Percentiles rank a stretch among this genome's conserved stretches.
These are phyloP conservation scores for Catocala sponsa DNA, from an alignment of 2,888 invertebrate genomes.

Conservation along the genomic window DNA sequence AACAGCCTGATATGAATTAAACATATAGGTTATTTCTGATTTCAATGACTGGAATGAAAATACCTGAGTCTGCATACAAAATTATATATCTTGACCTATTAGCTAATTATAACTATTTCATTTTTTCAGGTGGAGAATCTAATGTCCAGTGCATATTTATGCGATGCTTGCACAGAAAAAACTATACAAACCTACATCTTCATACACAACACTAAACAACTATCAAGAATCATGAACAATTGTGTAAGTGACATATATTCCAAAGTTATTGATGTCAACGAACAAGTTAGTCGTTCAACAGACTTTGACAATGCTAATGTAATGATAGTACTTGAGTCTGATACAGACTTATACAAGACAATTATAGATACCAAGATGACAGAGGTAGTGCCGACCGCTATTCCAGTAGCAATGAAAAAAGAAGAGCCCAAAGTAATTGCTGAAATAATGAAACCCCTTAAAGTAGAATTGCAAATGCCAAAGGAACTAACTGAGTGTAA, in stretches of 20 bases:
- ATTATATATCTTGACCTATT: no score
- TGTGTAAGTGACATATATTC: conserved; percentile 63
- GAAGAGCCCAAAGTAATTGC: conserved; percentile 5
- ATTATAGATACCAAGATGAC: conserved; percentile 52
- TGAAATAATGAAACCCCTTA: neutral
- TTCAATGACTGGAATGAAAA: no score
- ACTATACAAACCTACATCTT: conserved; percentile 65
- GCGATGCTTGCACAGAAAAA: conserved; percentile 63
- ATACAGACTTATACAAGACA: conserved; percentile 50
- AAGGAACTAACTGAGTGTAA: conserved; percentile 11
- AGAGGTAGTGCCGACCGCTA: conserved; percentile 48
- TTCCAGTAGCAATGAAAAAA: conserved; percentile 35
- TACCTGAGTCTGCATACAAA: no score
- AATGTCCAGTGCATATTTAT: conserved; percentile 56
- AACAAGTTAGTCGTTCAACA: conserved; percentile 47
- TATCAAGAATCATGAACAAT: conserved; percentile 57
- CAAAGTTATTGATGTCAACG: conserved; percentile 58
- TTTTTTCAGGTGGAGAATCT: conserved; percentile 58
- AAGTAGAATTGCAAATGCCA: neutral
- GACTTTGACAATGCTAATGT: conserved; percentile 58
- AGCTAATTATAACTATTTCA: neutral
- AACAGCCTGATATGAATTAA: no score
- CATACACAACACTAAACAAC: conserved; percentile 62
- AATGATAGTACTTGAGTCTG: conserved; percentile 66
- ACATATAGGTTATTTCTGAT: no score